Percentiles rank a stretch among this genome's conserved stretches.
These are phyloP conservation scores for Circaetus gallicus DNA, from an alignment of 2,113 vertebrate genomes.

Conservation along the genomic window DNA sequence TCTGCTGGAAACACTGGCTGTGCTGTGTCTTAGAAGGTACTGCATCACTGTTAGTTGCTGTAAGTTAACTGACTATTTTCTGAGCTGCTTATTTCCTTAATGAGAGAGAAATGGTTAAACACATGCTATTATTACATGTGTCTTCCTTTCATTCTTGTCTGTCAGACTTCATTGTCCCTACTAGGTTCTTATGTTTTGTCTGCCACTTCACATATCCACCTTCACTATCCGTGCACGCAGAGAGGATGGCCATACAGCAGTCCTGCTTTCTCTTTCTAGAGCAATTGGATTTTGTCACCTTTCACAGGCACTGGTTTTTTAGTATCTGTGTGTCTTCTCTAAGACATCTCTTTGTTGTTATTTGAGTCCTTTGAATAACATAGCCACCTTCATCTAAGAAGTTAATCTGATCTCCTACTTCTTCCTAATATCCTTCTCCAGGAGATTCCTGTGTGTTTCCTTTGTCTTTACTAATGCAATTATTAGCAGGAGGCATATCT, in stretches of 20 bases:
- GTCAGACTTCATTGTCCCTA: background rate
- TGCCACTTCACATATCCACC: background rate
- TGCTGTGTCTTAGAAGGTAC: background rate
- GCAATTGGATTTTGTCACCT: background rate
- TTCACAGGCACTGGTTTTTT: background rate
- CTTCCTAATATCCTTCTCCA: background rate
- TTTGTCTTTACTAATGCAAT: background rate
- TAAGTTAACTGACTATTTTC: background rate
- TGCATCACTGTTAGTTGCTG: background rate
- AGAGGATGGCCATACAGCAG: background rate
- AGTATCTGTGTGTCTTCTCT: background rate
- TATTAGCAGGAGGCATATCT: background rate
- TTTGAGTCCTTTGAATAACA: background rate
- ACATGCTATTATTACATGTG: slow-evolving; percentile 13
- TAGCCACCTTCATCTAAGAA: background rate
- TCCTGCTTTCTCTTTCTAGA: background rate
- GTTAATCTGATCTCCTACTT: background rate
- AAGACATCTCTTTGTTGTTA: background rate
- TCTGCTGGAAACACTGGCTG: background rate
- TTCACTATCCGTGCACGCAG: background rate
- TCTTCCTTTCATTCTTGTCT: background rate
- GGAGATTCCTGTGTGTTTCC: background rate
- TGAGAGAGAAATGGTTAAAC: background rate
- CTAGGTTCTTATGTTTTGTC: background rate
- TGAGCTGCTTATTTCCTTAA: slow-evolving; percentile 37